A percentile compares a stretch with the other conserved stretches of the same genome.
These are phyloP conservation scores for Zaprionus tsacasi DNA, from an alignment of 1,140 invertebrate species.

Conservation along the genomic window DNA sequence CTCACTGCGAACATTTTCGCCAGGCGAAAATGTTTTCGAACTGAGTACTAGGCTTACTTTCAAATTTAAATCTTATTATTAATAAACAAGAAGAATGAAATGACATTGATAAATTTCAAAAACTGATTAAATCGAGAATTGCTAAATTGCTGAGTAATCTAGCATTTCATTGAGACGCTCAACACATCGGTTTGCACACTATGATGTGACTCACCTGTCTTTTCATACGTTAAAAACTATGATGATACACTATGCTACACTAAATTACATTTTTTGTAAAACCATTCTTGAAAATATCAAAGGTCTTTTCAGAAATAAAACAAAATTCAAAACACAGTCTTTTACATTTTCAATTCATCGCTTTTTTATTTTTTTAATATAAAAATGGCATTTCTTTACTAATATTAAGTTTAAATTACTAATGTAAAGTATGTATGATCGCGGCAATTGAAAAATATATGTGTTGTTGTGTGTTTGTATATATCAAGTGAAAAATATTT, in stretches of 20 bases:
- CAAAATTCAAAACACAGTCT: background rate
- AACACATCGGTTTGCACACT: background rate
- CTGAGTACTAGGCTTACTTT: background rate
- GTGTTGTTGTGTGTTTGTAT: conserved; percentile 43
- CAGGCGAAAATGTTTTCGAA: background rate
- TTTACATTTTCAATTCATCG: conserved; percentile 63
- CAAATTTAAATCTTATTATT: background rate
- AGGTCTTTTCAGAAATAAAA: background rate
- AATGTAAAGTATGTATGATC: conserved; percentile 81
- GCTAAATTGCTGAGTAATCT: background rate
- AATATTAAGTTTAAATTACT: conserved; percentile 82
- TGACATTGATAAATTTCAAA: background rate
- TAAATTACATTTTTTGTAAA: background rate
- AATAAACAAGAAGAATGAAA: no score
- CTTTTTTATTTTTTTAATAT: conserved; percentile 77
- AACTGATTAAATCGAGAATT: background rate
- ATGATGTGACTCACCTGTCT: background rate
- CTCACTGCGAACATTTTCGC: background rate
- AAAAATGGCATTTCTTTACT: conserved; percentile 83
- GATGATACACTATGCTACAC: background rate
- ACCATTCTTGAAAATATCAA: no score
- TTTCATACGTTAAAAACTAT: background rate
- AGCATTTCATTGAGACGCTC: background rate
- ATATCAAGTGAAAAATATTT: conserved; percentile 75
- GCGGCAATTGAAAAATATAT: conserved; percentile 77